Evolutionary conservation across 2,888 invertebrate species (phyloP).

Genomic region (Polylopha cassiicola): DNA sequence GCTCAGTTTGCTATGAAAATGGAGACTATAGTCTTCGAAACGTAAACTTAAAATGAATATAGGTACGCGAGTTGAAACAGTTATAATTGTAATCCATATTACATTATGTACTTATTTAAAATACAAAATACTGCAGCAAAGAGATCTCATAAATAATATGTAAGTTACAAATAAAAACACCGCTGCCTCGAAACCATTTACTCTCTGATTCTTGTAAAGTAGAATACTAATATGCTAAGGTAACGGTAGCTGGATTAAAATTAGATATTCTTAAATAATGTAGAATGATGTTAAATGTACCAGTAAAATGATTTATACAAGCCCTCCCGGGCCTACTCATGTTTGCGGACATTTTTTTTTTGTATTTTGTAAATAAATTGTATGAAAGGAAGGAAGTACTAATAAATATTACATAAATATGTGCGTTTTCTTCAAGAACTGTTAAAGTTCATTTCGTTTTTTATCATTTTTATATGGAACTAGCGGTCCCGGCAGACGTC

Average conservation of each 20-base stretch:
- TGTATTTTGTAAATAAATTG: constrained; percentile 72
- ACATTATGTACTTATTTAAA: too few species aligned
- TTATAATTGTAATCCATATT: too few species aligned
- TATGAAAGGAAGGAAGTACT: constrained; percentile 58
- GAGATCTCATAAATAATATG: too few species aligned
- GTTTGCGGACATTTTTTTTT: constrained; percentile 34
- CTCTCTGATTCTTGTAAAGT: constrained; percentile 63
- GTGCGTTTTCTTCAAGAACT: constrained; percentile 7
- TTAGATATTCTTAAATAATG: constrained; percentile 40
- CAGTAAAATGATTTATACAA: constrained; percentile 49
- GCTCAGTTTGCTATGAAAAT: too few species aligned
- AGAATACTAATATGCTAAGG: constrained; percentile 53
- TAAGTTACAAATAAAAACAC: constrained; percentile 26
- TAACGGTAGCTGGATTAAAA: constrained; percentile 58
- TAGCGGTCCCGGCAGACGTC: too few species aligned
- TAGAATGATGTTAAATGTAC: constrained; percentile 60
- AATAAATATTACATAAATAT: constrained; percentile 63
- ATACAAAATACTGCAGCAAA: too few species aligned
- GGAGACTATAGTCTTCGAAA: too few species aligned
- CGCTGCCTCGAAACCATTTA: constrained; percentile 45
- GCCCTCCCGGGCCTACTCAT: constrained; percentile 12
- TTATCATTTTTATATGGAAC: too few species aligned
- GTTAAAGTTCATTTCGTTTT: too few species aligned
- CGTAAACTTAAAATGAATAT: too few species aligned
- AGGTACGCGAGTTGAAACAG: too few species aligned